Evolutionary conservation across 2,113 vertebrate species (phyloP), one percentile per base, ranked within the genome.

Genomic region (Callorhinus ursinus): DNA sequence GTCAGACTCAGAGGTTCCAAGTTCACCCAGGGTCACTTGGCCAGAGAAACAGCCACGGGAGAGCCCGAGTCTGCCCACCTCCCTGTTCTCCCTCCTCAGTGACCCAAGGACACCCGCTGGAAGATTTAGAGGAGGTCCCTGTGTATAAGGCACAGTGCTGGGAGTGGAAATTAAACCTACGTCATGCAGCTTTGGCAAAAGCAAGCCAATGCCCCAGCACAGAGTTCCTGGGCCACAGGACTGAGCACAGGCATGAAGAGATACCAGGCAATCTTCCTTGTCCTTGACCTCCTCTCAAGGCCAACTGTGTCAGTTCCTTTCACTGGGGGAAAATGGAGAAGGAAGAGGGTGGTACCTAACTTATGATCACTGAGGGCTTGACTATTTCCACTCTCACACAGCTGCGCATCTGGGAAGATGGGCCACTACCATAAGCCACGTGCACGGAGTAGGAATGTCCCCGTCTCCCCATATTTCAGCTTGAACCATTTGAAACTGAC

Each of bases 361-460:
- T 31, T 4, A 39, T 2, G 51, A 18, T 49, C 59, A 53, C 51
- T 18, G 4, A 88, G 31, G 39, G 19, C 83, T 69, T 42, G 14
- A 65, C 63, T 51, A 4, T 10, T 31, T 42, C 4, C 26, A 2
- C 2, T 61, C 24, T 42, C 16, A 13, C 12, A n/a, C 18, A 2
- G 21, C 22, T 51, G 4, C 33, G 3, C 1, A 6, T 26, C 79
- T 36, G n/a, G 46, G n/a, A 88, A 96, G 63, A 85, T 0, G 13
- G 1, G 31, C 7, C 7, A 22, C 36, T 22, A 31, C 3, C 9
- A 26, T 28, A 85, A 67, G 83, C 46, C 15, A 12, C 12, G 3
- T 0, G 21, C 19, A 22, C 4, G 6, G 11, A 21, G 51, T 2
- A 10, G 33, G n/a, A 18, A 49, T 31, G 16, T 19, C 69, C 49